These are phyloP conservation scores for Phrynocephalus vlangalii DNA, from an alignment of 2,797 vertebrate genomes.

Conservation along the genomic window DNA sequence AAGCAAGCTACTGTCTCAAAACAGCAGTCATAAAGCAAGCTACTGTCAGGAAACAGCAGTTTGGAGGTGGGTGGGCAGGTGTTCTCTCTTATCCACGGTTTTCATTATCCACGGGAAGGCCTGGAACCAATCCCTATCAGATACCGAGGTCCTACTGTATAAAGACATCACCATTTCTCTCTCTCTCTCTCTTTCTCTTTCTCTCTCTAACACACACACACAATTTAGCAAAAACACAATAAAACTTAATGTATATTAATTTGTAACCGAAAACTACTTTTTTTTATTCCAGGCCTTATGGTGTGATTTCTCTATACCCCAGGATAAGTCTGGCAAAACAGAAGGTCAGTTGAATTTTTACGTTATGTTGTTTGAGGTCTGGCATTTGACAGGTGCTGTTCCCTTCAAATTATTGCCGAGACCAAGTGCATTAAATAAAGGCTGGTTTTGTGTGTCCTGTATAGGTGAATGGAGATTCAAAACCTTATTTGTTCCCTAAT, in stretches of 20 bases:
- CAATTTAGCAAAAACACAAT: no score
- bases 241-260: accelerated
- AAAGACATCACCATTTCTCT: no score
- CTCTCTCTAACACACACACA: no score
- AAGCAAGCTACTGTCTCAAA: no score
- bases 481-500: neutral
- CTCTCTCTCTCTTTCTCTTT: no score
- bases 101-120: no score
- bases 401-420: neutral
- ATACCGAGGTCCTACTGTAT: no score
- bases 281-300: slow-evolving; percentile 88
- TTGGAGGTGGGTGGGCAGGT: no score
- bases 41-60: no score
- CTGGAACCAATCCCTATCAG: no score
- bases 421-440: neutral
- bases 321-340: slow-evolving; percentile 80
- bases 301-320: slow-evolving; percentile 92
- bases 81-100: no score
- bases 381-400: neutral
- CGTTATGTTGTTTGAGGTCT: neutral
- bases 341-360: slow-evolving; percentile 76
- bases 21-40: no score
- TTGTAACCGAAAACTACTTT: neutral
- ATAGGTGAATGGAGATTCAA: neutral
- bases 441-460: accelerated